A percentile compares a stretch with the other conserved stretches of the same genome.
Conservation (phyloP, 2,797 vertebrate species). For the Protosalanx chinensis region DNA sequence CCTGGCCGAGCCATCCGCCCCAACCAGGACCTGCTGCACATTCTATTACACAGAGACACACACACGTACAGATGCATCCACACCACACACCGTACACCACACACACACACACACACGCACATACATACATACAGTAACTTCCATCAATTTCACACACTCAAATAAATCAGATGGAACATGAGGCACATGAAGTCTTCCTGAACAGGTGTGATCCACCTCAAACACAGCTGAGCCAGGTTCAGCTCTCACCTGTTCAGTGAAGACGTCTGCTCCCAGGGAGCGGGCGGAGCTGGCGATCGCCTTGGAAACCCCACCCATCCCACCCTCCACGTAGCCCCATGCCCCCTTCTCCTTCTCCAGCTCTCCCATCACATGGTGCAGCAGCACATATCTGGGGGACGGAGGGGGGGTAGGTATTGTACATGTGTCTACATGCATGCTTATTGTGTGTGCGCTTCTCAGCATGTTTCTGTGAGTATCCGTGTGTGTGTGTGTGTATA, state of each 20-base stretch:
- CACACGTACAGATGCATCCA: not conserved
- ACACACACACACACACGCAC: not conserved
- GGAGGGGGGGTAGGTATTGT: not conserved
- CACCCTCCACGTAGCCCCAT: conserved; percentile 94
- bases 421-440: not conserved
- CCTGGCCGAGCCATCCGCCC: conserved; percentile 60
- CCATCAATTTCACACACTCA: not conserved
- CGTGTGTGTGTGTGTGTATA: not conserved
- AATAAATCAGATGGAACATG: not conserved
- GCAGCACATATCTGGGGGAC: conserved; percentile 81
- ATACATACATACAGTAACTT: not conserved
- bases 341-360: conserved; percentile 84
- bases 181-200: not conserved
- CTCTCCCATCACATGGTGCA: conserved; percentile 95
- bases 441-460: not conserved
- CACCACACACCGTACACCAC: too few relatives aligned
- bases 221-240: not conserved
- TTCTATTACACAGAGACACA: conserved; percentile 63
- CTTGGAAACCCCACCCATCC: conserved; percentile 91
- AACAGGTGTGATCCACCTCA: too few relatives aligned
- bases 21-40: conserved; percentile 80
- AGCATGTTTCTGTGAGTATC: not conserved
- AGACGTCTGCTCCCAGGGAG: conserved; percentile 82
- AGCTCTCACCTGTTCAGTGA: conserved; percentile 83
- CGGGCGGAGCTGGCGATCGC: conserved; percentile 81